A percentile compares a stretch with the other conserved stretches of the same genome.
These are phyloP conservation scores for Phalacrocorax pelagicus DNA, from an alignment of 2,113 vertebrate species.

Conservation along the genomic window DNA sequence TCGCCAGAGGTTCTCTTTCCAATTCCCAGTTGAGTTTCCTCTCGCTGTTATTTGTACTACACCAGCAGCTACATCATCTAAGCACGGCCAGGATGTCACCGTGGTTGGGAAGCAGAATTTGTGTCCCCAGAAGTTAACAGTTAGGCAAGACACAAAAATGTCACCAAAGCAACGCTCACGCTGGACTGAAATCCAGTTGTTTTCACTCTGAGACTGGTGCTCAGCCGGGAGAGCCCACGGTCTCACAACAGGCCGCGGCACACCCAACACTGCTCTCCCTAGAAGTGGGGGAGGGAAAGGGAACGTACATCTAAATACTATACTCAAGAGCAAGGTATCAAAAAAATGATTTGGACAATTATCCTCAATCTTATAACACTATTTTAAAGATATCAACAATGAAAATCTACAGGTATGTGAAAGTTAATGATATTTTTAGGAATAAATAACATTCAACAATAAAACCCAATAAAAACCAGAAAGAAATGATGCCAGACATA, in stretches of 20 bases:
- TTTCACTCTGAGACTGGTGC: neutral
- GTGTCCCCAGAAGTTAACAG: neutral
- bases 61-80: neutral
- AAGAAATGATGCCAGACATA: neutral
- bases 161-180: neutral
- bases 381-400: neutral
- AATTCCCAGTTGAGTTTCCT: fast-evolving
- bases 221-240: neutral
- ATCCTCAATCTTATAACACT: neutral
- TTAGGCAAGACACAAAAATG: neutral
- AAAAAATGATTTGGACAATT: neutral
- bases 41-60: neutral
- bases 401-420: neutral
- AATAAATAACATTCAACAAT: neutral
- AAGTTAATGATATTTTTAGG: neutral
- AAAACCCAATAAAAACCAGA: neutral
- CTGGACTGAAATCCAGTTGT: neutral
- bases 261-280: neutral
- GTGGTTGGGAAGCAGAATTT: neutral
- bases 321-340: neutral
- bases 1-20: neutral
- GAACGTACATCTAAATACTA: neutral
- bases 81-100: neutral
- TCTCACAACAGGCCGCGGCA: fast-evolving
- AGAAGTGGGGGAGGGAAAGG: fast-evolving